Base-by-base conservation (phyloP, 2,888 invertebrate genomes). In the Thera obeliscata region DNA sequence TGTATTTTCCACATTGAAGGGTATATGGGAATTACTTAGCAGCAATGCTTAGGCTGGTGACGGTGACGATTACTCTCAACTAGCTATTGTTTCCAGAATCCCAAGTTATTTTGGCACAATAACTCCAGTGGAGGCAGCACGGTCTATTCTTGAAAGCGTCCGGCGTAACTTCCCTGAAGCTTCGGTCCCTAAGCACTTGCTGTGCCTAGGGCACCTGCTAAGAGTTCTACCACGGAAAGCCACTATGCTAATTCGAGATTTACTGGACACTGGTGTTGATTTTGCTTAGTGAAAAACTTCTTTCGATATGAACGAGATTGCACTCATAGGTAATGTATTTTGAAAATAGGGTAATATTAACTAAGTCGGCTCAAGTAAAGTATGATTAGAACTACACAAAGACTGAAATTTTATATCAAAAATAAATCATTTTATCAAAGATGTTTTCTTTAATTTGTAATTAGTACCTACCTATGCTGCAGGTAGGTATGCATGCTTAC, bases 81-180 rank as follows among this genome's bases (percentile, higher is more conserved):
- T 4, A 41, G 41, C 41, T 49, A 35, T 52, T 65, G 49, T 74
- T 83, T 84, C 2, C 85, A 95, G 95, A 77, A 95, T 96, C 80
- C 95, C 95, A 4, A 95, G 95, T 77, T 95, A 95, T 78, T 95
- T 95, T 75, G 95, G 96, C 8, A 95, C 95, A 8, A 94, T 95
- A 76, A 92, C 95, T 43, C 94, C 95, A 0, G 79, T 83, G 2
- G 89, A 93, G 55, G 96, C 95, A 6, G 96, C 96, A 0, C 81
- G 80, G 56, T 91, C 90, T 61, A 95, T 96, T 60, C 84, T 96
- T 22, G 94, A 95, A 54, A 95, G 95, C 38, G 95, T 96, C 2
- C 89, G 95, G 8, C 88, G 95, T 55, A 95, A 96, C 82, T 94
- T 95, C 74, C 91, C 94, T 4, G 95, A 95, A 79, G 94, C 95